These are phyloP conservation scores for Chydorus sphaericus DNA, from an alignment of 2,888 invertebrate species.

Conservation along the genomic window DNA sequence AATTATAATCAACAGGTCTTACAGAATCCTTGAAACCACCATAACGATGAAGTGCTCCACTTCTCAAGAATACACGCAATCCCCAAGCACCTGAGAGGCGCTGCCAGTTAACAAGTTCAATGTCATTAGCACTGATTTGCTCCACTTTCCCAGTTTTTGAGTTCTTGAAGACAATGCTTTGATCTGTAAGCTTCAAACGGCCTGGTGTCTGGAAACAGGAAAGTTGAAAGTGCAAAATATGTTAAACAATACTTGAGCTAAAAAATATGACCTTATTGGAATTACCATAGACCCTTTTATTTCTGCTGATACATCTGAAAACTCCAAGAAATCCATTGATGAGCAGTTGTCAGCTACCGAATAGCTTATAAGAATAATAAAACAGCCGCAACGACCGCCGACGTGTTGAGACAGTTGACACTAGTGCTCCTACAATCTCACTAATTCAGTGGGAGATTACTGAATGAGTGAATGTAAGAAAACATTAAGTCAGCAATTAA, in stretches of 20 bases:
- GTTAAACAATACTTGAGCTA: constrained; percentile 4
- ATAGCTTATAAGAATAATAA: neutral
- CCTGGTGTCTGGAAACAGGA: constrained; percentile 59
- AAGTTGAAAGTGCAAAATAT: neutral
- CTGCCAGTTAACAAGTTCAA: constrained; percentile 83
- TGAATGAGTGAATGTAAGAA: too few relatives aligned
- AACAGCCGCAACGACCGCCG: too few relatives aligned
- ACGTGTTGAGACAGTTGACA: too few relatives aligned
- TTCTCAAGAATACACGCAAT: constrained; percentile 72
- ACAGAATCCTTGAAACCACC: constrained; percentile 83
- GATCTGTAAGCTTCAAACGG: constrained; percentile 78
- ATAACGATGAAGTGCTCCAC: constrained; percentile 77
- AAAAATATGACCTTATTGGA: constrained; percentile 16
- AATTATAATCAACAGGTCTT: too few relatives aligned
- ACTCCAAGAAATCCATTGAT: constrained; percentile 83
- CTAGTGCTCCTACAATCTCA: too few relatives aligned
- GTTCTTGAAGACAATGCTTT: constrained; percentile 82
- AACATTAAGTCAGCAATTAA: too few relatives aligned
- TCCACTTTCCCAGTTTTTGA: constrained; percentile 93
- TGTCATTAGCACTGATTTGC: constrained; percentile 65
- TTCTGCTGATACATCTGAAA: constrained; percentile 67
- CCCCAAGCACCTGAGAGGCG: constrained; percentile 83
- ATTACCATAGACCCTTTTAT: constrained; percentile 75
- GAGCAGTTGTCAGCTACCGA: too few relatives aligned
- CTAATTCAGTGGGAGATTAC: too few relatives aligned